Evolutionary conservation across 1,140 invertebrate genomes (phyloP).

Genomic region (Tetramorium parvispinum): DNA sequence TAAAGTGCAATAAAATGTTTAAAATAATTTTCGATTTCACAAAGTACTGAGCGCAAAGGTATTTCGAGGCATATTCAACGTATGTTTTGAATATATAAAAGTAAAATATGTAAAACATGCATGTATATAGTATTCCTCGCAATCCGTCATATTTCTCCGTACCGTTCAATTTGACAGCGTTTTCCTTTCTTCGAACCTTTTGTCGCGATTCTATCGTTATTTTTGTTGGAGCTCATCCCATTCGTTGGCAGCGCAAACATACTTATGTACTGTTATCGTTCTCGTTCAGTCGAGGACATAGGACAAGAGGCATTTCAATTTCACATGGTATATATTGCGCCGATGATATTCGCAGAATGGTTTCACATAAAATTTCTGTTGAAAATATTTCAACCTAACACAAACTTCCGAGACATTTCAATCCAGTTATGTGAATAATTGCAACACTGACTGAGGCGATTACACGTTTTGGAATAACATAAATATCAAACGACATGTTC

Average conservation of each 20-base stretch:
- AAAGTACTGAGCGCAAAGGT: not conserved
- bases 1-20: not conserved
- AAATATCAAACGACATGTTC: conserved; percentile 27
- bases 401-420: conserved; percentile 40
- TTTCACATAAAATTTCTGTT: conserved; percentile 32
- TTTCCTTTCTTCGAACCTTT: conserved; percentile 62
- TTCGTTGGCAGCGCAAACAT: conserved; percentile 58
- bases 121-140: not conserved
- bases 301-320: conserved; percentile 53
- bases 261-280: conserved; percentile 61
- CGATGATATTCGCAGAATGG: conserved; percentile 38
- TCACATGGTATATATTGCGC: conserved; percentile 12
- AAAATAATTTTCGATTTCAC: not conserved
- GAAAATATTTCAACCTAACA: conserved; percentile 19
- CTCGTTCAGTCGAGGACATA: conserved; percentile 37
- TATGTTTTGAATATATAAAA: not conserved
- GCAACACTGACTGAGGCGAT: conserved; percentile 23
- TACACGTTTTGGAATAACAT: conserved; percentile 28
- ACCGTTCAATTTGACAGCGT: conserved; percentile 65
- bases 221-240: conserved; percentile 60
- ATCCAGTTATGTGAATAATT: conserved; percentile 48
- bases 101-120: conserved; percentile 23
- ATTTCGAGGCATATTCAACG: conserved; percentile 40
- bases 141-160: conserved; percentile 20
- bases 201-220: conserved; percentile 48